These are phyloP conservation scores for Caenorhabditis macrosperma DNA, from an alignment of 2,888 invertebrate species.

Conservation along the genomic window DNA sequence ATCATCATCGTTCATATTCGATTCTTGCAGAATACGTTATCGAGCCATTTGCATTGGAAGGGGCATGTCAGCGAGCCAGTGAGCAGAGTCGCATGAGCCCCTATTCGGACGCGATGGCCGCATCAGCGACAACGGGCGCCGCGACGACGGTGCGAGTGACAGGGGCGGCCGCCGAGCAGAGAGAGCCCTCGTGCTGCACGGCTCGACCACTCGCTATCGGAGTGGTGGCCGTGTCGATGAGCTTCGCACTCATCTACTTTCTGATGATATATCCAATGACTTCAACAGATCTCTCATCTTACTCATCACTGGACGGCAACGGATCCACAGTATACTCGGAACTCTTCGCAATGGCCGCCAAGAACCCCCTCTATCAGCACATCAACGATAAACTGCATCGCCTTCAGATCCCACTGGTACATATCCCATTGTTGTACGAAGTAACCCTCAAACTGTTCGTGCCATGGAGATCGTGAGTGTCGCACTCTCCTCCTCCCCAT, in stretches of 20 bases:
- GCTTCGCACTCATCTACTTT: slow-evolving; percentile 61
- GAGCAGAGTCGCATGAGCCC: slow-evolving; percentile 46
- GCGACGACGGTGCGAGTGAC: slow-evolving; percentile 27
- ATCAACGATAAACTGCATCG: slow-evolving; percentile 56
- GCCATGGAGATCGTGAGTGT: slow-evolving; percentile 62
- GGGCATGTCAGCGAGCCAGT: slow-evolving; percentile 38
- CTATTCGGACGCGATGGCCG: slow-evolving; percentile 43
- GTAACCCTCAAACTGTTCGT: slow-evolving; percentile 62
- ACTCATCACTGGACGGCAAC: not conserved
- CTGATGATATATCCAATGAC: slow-evolving; percentile 54
- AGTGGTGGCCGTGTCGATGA: slow-evolving; percentile 52
- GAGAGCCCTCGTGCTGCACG: slow-evolving; percentile 42
- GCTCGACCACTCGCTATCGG: slow-evolving; percentile 55
- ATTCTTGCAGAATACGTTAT: slow-evolving; percentile 47
- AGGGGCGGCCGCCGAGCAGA: slow-evolving; percentile 25
- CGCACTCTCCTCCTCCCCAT: not conserved
- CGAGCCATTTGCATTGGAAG: slow-evolving; percentile 52
- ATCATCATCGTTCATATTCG: not conserved
- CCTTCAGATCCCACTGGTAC: slow-evolving; percentile 63
- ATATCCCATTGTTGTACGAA: slow-evolving; percentile 64
- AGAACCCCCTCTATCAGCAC: slow-evolving; percentile 37
- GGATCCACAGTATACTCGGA: slow-evolving; percentile 16
- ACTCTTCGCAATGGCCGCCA: slow-evolving; percentile 16
- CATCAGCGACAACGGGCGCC: slow-evolving; percentile 19
- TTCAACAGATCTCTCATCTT: not conserved